phyloP scores from a whole-genome alignment of 2,797 vertebrate genomes.

The Bradypodion pumilum region DNA sequence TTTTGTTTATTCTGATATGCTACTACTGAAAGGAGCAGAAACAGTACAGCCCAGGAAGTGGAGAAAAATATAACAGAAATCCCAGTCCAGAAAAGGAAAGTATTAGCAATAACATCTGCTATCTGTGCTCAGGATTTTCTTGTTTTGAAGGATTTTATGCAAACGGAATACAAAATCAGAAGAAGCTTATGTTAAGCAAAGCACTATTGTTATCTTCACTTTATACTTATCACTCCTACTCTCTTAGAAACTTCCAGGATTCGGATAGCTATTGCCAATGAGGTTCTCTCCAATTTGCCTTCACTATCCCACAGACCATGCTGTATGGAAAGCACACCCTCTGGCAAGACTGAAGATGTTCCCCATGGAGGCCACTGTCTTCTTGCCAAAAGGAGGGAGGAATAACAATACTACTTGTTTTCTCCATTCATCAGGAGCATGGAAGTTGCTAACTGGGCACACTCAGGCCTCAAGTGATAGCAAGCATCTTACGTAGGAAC shows the following conservation, averaged over 20 bases:
- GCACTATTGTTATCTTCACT: too few species aligned
- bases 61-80: neutral
- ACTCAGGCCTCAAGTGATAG: fast-evolving
- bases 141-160: neutral
- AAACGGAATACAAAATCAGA: neutral
- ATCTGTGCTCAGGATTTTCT: neutral
- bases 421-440: neutral
- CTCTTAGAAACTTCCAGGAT: neutral
- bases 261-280: neutral
- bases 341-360: neutral
- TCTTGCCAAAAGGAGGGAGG: fast-evolving
- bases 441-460: too few species aligned
- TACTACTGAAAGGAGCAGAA: neutral
- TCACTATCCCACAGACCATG: neutral
- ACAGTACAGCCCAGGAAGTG: neutral
- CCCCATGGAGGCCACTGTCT: neutral
- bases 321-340: neutral
- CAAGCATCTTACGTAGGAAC: fast-evolving
- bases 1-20: too few species aligned
- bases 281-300: neutral
- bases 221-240: neutral
- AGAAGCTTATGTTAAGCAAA: neutral
- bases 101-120: neutral
- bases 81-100: too few species aligned
- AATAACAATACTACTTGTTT: fast-evolving